Evolutionary conservation across 2,888 invertebrate species (phyloP), one percentile per base, ranked within the genome.

Genomic region (Drosophila subquinaria): DNA sequence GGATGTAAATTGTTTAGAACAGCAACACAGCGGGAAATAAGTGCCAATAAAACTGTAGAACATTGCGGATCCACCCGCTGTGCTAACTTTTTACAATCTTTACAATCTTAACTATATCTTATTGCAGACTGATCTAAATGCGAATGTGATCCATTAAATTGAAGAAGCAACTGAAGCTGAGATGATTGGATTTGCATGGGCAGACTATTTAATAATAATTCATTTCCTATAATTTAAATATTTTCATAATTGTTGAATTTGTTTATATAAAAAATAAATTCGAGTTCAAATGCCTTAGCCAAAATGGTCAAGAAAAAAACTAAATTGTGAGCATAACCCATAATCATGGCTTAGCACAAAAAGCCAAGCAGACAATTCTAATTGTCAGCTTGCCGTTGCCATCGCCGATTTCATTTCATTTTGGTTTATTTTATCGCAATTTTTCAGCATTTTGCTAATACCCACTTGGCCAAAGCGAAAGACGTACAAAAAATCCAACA

Each of bases 401-500:
- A 20, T 68, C 56, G 63, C 35, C 62, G 69, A 80, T 74, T 88
- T 86, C 74, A 77, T 88, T 83, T 88, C 68, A 80, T 76, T 88
- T 62, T 69, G 57, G 56, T 76, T 73, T 73, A 72, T 70, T 70
- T 53, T 38, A 35, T 56, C 77, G 82, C 90, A 87, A 81, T 87
- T 90, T 90, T 88, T 87, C 82, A 90, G 89, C 85, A 78, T 86
- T 90, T 90, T 88, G 89, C 89, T 89, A 90, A 89, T 88, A 73
- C 84, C 81, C 82, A 75, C 88, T 89, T 84, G 38, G 57, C 5
- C 33, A n/a, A 36, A 35, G 42, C 30, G 48, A 30, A 36, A 11
- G 20, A 20, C 33, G 40, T 38, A 33, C 13, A 48, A 56, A 42
- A 48, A 47, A 47, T 23, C 20, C 23, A 27, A 6, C 1, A 27